Conservation (phyloP, 1,140 invertebrate genomes). For the Euschistus heros region DNA sequence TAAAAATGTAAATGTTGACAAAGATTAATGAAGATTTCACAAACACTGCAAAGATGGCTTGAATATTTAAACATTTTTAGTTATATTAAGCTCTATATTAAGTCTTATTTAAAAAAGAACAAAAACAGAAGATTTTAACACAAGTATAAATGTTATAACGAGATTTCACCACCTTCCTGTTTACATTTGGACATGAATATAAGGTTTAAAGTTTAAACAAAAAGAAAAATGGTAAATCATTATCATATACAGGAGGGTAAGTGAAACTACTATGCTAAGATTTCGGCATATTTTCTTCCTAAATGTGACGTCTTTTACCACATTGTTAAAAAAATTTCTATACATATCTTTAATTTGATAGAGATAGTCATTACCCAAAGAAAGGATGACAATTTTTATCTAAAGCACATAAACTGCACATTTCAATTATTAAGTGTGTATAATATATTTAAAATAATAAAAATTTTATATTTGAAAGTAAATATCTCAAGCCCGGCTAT, state of each 20-base stretch:
- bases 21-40: too few species aligned
- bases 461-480: too few species aligned
- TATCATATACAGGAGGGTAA: background rate
- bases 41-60: background rate
- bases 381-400: too few species aligned
- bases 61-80: background rate
- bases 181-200: too few species aligned
- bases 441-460: too few species aligned
- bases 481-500: too few species aligned
- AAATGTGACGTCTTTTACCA: background rate
- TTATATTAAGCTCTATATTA: background rate
- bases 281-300: background rate
- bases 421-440: too few species aligned
- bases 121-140: background rate
- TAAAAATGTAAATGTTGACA: background rate
- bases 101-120: background rate
- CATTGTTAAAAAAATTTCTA: background rate
- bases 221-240: background rate
- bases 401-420: too few species aligned
- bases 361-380: background rate
- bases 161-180: constrained; percentile 11
- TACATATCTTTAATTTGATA: background rate
- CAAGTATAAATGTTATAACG: constrained; percentile 17
- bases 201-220: background rate
- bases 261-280: background rate